These are phyloP conservation scores for Cyrtorhinus lividipennis DNA, from an alignment of 1,140 invertebrate species.

Conservation along the genomic window DNA sequence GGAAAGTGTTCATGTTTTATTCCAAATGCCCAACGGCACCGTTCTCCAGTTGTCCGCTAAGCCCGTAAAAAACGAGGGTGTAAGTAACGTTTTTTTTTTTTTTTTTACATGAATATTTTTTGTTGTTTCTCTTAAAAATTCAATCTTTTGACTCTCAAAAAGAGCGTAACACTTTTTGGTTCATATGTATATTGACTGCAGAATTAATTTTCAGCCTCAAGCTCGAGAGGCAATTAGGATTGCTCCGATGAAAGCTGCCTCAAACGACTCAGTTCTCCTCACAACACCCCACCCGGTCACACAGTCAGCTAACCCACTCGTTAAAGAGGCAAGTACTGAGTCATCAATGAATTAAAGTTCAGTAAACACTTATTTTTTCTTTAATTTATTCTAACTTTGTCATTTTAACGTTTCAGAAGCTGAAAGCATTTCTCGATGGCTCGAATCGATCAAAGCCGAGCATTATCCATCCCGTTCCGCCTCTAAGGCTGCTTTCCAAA, in stretches of 20 bases:
- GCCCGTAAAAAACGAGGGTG: neutral
- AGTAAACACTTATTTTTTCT: neutral
- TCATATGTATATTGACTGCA: no score
- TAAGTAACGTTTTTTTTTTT: neutral
- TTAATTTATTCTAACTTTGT: neutral
- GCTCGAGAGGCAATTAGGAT: neutral
- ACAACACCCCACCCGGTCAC: neutral
- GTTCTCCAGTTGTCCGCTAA: neutral
- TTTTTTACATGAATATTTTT: neutral
- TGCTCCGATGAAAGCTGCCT: neutral
- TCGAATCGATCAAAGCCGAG: neutral
- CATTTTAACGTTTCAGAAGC: neutral
- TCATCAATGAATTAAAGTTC: neutral
- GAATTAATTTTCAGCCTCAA: neutral
- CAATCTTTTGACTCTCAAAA: no score
- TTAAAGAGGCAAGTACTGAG: neutral
- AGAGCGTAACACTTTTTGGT: no score
- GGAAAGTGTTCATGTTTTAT: neutral
- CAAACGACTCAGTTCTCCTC: neutral
- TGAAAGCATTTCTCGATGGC: slow-evolving; percentile 1
- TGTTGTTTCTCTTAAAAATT: no score
- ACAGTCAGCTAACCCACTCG: neutral
- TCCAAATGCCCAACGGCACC: no score
- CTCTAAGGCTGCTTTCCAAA: no score
- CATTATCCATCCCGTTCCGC: no score